Percentiles rank a stretch among this genome's conserved stretches.
Evolutionary conservation across 2,888 invertebrate species (phyloP).

Genomic region (Suillia variegata): DNA sequence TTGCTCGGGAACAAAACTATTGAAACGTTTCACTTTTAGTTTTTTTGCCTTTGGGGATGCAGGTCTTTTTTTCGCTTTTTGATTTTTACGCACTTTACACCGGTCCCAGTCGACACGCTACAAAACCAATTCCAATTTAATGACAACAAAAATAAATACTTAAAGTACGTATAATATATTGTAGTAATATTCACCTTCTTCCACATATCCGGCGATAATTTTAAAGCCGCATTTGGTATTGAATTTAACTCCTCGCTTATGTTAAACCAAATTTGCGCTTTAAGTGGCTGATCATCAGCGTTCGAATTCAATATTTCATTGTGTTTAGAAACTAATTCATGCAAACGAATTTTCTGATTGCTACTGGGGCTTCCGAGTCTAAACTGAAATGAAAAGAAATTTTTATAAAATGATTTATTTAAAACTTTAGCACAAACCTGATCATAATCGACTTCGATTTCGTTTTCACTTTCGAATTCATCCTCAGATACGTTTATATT

Average conservation of each 20-base stretch:
- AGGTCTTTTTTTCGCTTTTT: constrained; percentile 7
- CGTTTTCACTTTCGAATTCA: constrained; percentile 5
- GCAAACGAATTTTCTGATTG: constrained; percentile 15
- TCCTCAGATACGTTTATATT: constrained; percentile 20
- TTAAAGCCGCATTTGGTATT: too few species aligned
- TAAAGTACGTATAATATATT: too few species aligned
- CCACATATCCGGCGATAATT: too few species aligned
- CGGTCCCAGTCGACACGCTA: constrained; percentile 18
- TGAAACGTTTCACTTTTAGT: background rate
- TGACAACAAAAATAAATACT: too few species aligned
- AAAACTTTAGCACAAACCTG: background rate
- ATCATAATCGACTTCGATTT: background rate
- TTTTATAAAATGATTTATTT: background rate
- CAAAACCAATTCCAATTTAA: background rate
- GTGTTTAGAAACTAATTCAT: constrained; percentile 21
- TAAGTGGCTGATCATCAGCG: constrained; percentile 20
- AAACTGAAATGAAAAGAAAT: background rate
- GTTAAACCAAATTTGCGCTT: constrained; percentile 23
- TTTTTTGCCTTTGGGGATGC: background rate
- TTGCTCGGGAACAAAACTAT: too few species aligned
- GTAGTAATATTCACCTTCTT: constrained; percentile 21
- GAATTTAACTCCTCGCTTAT: constrained; percentile 24
- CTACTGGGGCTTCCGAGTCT: too few species aligned
- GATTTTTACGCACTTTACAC: constrained; percentile 6
- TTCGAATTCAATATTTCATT: constrained; percentile 13